Evolutionary conservation across 2,113 vertebrate genomes (phyloP).

Genomic region (Rutilus rutilus): DNA sequence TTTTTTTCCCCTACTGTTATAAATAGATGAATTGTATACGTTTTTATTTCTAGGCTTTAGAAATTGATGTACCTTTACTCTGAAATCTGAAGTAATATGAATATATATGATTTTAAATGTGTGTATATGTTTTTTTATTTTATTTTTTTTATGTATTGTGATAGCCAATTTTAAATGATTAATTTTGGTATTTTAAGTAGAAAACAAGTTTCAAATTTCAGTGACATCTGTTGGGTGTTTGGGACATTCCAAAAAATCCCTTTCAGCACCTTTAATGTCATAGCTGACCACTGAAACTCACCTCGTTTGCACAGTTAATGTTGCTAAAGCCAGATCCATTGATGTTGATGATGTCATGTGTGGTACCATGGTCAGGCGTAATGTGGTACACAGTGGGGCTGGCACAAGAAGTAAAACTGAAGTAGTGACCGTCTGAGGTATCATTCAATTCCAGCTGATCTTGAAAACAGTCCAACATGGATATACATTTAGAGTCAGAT

Average conservation of each 20-base stretch:
- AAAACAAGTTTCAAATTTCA: background rate
- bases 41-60: too few species aligned
- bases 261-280: background rate
- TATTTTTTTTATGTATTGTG: too few species aligned
- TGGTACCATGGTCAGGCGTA: conserved; percentile 76
- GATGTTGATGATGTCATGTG: conserved; percentile 77
- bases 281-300: conserved; percentile 63
- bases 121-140: too few species aligned
- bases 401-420: conserved; percentile 73
- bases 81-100: too few species aligned
- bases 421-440: conserved; percentile 57
- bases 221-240: background rate
- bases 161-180: too few species aligned
- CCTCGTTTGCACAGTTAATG: conserved; percentile 79
- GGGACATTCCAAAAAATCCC: background rate
- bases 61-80: too few species aligned
- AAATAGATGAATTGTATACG: too few species aligned
- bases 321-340: conserved; percentile 76
- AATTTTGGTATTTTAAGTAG: too few species aligned
- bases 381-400: conserved; percentile 78
- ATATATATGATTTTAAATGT: too few species aligned
- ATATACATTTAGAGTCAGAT: conserved; percentile 59
- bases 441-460: conserved; percentile 4
- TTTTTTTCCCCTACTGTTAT: too few species aligned
- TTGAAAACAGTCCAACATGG: conserved; percentile 64